Percentiles rank a stretch among this genome's conserved stretches.
Evolutionary conservation across 2,888 invertebrate species (phyloP).

Genomic region (Sericinus montela): DNA sequence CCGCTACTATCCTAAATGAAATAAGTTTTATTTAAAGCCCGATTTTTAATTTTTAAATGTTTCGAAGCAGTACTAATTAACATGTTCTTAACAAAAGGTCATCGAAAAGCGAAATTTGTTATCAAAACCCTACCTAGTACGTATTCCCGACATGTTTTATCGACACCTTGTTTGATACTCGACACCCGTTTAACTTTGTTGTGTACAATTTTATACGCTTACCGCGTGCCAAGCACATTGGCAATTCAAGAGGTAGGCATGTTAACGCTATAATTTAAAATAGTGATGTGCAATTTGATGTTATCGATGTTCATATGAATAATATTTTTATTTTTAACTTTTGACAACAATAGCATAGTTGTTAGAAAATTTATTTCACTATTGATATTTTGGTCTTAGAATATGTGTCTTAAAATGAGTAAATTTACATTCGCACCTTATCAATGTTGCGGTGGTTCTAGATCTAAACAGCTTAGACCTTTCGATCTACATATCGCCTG

Average conservation of each 20-base stretch:
- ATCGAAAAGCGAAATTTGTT: conserved; percentile 17
- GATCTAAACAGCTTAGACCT: too few relatives aligned
- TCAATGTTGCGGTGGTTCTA: too few relatives aligned
- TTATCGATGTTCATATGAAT: neutral
- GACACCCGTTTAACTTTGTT: conserved; percentile 14
- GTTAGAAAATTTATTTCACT: too few relatives aligned
- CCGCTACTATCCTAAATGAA: too few relatives aligned
- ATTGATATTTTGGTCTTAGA: too few relatives aligned
- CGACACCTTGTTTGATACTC: conserved; percentile 8
- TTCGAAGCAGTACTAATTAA: too few relatives aligned
- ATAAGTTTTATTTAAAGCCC: too few relatives aligned
- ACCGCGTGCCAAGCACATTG: conserved; percentile 31
- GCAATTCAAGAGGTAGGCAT: conserved; percentile 46
- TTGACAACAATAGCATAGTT: too few relatives aligned
- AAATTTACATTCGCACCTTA: too few relatives aligned
- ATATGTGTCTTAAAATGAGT: too few relatives aligned
- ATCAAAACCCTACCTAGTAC: conserved; percentile 2
- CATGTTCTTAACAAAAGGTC: conserved; percentile 5
- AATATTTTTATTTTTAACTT: too few relatives aligned
- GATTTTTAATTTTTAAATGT: conserved; percentile 1
- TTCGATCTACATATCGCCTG: too few relatives aligned
- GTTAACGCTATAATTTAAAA: conserved; percentile 46
- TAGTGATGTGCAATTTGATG: conserved; percentile 4
- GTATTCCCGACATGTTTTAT: conserved; percentile 1
- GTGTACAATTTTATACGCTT: conserved; percentile 23